Conservation (phyloP, 2,797 vertebrate species). For the Mormyrus hasselquistii region DNA sequence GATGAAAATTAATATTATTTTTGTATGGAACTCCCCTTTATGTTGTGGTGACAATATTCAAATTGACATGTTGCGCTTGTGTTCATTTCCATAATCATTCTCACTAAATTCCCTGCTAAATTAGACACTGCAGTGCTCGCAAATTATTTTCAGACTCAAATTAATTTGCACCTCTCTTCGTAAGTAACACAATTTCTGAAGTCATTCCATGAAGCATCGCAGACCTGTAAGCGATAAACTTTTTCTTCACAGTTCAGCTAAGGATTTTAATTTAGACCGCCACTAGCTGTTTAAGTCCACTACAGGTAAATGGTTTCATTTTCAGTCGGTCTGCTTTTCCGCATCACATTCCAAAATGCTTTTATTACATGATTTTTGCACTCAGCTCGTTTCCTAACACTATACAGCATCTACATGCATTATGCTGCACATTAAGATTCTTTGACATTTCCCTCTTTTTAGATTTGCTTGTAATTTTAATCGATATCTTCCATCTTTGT, state of each 20-base stretch:
- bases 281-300: not conserved
- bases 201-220: not conserved
- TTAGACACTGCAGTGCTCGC: constrained; percentile 2
- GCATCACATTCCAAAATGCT: not conserved
- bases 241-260: constrained; percentile 9
- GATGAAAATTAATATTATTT: constrained; percentile 1
- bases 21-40: constrained; percentile 2
- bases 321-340: not conserved
- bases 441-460: not conserved
- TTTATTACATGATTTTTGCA: not conserved
- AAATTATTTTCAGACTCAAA: constrained; percentile 9
- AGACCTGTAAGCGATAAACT: constrained; percentile 3
- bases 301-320: not conserved
- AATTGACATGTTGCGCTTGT: not conserved
- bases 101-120: constrained; percentile 12
- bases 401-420: not conserved
- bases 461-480: not conserved
- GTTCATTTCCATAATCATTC: constrained; percentile 9
- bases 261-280: not conserved
- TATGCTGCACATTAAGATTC: not conserved
- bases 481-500: not conserved
- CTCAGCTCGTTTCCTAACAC: not conserved
- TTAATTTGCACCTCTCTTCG: not conserved
- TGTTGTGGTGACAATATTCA: constrained; percentile 2
- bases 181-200: constrained; percentile 4